phyloP scores from a whole-genome alignment of 1,140 invertebrate species.

The Tetramorium parvispinum region DNA sequence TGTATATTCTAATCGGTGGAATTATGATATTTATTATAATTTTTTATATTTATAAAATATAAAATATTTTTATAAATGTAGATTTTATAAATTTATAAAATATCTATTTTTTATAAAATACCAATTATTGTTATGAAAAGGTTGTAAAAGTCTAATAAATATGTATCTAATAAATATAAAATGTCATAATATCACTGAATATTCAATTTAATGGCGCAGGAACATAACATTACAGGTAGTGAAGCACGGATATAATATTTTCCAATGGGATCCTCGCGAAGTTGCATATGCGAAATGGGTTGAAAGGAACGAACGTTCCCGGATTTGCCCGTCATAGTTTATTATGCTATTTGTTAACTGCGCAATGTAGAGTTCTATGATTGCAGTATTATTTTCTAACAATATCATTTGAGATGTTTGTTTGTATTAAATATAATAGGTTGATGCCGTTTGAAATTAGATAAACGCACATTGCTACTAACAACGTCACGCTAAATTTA shows the following conservation, averaged over 20 bases:
- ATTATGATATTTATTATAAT: neutral
- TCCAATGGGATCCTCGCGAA: neutral
- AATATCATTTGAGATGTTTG: neutral
- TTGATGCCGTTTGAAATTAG: neutral
- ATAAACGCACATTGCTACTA: neutral
- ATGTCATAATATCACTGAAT: neutral
- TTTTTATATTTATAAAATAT: neutral
- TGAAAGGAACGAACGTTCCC: slow-evolving; percentile 16
- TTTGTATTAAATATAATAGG: neutral
- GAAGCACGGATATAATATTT: slow-evolving; percentile 14
- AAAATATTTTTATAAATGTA: neutral
- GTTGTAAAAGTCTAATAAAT: neutral
- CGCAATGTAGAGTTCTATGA: neutral
- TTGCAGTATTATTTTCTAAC: slow-evolving; percentile 2
- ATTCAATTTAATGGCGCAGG: neutral
- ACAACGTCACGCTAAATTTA: slow-evolving; percentile 18
- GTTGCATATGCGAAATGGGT: neutral
- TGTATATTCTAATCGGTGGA: neutral
- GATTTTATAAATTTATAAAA: neutral
- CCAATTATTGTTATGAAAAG: neutral
- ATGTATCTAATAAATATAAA: neutral
- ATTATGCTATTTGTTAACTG: neutral
- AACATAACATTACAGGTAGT: neutral
- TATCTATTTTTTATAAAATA: neutral
- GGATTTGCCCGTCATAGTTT: slow-evolving; percentile 9